Conservation (phyloP, 2,113 vertebrate genomes). For the Hipposideros armiger region DNA sequence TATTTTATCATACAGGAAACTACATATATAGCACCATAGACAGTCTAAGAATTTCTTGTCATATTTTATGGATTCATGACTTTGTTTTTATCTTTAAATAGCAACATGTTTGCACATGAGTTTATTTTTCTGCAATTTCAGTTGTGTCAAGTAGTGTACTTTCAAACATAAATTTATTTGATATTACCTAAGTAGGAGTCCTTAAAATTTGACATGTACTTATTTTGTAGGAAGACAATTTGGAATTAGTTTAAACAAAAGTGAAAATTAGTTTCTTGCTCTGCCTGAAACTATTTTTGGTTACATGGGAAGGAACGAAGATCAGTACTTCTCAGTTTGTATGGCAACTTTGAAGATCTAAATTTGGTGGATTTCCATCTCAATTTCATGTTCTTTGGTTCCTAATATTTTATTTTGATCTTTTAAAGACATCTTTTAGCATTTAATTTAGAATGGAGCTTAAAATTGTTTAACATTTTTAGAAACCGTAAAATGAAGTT, state of each 20-base stretch:
- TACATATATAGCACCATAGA: neutral
- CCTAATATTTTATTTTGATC: conserved; percentile 26
- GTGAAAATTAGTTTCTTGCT: conserved; percentile 42
- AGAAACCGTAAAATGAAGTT: conserved; percentile 38
- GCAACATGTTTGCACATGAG: neutral
- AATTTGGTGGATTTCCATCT: conserved; percentile 19
- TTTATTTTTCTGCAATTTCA: conserved; percentile 46
- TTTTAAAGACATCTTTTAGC: conserved; percentile 25
- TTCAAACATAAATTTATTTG: conserved; percentile 48
- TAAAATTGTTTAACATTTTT: conserved; percentile 19
- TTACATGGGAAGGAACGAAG: conserved; percentile 2
- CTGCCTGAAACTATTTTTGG: conserved; percentile 5
- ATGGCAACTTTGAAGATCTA: neutral
- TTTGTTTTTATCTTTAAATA: conserved; percentile 34
- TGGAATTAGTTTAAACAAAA: conserved; percentile 37
- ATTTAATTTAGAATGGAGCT: conserved; percentile 50
- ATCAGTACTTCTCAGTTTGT: neutral
- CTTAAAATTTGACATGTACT: conserved; percentile 48
- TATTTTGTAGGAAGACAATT: conserved; percentile 26
- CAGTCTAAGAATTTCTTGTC: neutral
- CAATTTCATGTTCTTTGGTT: conserved; percentile 33
- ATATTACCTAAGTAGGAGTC: conserved; percentile 25
- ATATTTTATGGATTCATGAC: neutral
- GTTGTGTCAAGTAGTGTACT: neutral
- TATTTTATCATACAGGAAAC: conserved; percentile 34